phyloP scores from a whole-genome alignment of 2,888 invertebrate genomes.

The Eupithecia dodoneata region DNA sequence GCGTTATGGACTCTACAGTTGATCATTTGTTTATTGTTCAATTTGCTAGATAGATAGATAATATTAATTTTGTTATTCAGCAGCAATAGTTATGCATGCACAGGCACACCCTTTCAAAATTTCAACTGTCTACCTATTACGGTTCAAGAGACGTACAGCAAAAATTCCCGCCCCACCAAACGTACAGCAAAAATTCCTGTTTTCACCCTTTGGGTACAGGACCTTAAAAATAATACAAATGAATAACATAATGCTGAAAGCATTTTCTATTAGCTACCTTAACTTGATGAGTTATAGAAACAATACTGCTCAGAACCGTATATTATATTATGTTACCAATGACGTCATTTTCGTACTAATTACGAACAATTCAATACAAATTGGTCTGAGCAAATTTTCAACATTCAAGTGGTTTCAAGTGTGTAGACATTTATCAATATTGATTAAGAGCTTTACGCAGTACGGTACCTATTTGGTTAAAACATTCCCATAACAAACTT shows the following conservation, averaged over 20 bases:
- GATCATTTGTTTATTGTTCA: background rate
- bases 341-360: background rate
- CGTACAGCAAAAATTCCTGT: too few species aligned
- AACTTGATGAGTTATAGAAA: background rate
- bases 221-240: background rate
- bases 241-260: background rate
- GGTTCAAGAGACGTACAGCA: too few species aligned
- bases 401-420: background rate
- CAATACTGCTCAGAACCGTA: background rate
- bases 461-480: background rate
- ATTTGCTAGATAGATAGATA: too few species aligned
- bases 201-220: too few species aligned
- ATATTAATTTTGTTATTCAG: too few species aligned
- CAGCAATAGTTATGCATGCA: too few species aligned
- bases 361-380: background rate
- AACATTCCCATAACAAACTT: background rate
- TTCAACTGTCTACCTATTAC: too few species aligned
- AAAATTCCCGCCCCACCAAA: too few species aligned
- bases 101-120: too few species aligned
- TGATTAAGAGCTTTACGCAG: background rate
- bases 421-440: background rate
- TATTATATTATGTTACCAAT: background rate
- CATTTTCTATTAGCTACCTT: background rate
- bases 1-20: conserved; percentile 2
- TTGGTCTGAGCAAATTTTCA: background rate